Base-by-base conservation (phyloP, 2,888 invertebrate genomes). In the Hylaea fasciaria region DNA sequence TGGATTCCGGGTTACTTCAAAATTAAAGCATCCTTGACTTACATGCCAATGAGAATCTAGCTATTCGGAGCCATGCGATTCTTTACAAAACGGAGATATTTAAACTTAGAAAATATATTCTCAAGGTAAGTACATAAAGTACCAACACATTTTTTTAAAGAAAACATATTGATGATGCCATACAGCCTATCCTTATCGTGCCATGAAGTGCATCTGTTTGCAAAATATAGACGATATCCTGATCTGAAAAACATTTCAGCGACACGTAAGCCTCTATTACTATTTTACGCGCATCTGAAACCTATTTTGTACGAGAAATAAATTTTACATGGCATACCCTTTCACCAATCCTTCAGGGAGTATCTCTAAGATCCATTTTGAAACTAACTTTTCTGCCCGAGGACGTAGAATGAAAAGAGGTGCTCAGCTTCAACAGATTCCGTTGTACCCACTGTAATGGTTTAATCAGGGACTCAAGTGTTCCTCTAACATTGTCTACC, bases 381-480 rank as follows among this genome's bases (percentile, higher is more conserved):
- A 59, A 49, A 45, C 48, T 45, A 54, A 60, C 45, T 60, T 54
- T 37, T 54, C 17, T 54, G 41, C 54, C 41, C 54, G 45, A 14
- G 59, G 59, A 54, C 54, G 53, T 44, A 54, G 49, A 60, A 54
- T 54, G 54, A 45, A 60, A 60, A 60, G 54, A 60, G 49, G 54
- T 49, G 54, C 14, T 54, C 29, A 60, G 59, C 44, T 50, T 35
- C 22, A 54, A 45, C 54, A 54, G 54, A 54, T 54, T 60, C 40
- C 49, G 45, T 50, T 45, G 54, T 41, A 49, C 22, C 22, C 22
- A 22, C 50, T 50, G 49, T 60, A 60, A 60, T 45, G 54, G 49
- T 60, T 60, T 60, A 60, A 60, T 60, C 59, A 60, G 45, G 45
- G 44, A 59, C 45, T 29, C 22, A 54, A 53, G 40, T 39, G 40